Evolutionary conservation across 2,113 vertebrate species (phyloP), one percentile per base, ranked within the genome.

Genomic region (Otis tarda): DNA sequence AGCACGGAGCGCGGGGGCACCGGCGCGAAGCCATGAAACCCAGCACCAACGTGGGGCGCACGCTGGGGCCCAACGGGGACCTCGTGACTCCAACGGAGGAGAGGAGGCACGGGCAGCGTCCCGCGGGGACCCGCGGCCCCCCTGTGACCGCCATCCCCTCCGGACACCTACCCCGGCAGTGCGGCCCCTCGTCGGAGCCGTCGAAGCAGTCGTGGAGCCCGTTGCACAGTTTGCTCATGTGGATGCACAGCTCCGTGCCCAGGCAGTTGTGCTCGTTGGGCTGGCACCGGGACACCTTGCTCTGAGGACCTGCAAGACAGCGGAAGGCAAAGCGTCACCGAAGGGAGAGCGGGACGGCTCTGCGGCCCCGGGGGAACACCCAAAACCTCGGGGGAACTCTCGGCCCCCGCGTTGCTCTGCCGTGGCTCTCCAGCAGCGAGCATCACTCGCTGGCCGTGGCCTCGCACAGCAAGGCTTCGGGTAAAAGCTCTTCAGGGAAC

Each of bases 231-330:
- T 98, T 99, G 97, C 98, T 98, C 98, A 99, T 98, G 89, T 97
- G 98, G n/a, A 99, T 97, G 89, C 99, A 99, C 7, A 99, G 97
- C 60, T 99, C 99, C 0, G 98, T 98, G 79, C 99, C 99, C 95
- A 99, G 98, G 95, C 99, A 99, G 64, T 98, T 99, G 91, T 99
- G 98, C 57, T 99, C 98, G 1, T 99, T 99, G 15, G 99, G 99
- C 17, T 99, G 99, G 97, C 99, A 99, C 77, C 98, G 98, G 10
- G 98, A 99, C 53, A 98, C 97, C 86, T 98, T 98, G 97, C 98
- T 99, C 97, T 99, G 99, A 31, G 98, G 98, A 97, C 99, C 99
- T 99, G 97, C 30, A 28, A 65, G 92, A 73, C 35, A 94, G 39
- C 64, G 30, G 77, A 74, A 41, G 39, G 50, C 71, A 77, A 33